Evolutionary conservation across 2,113 vertebrate species (phyloP), one percentile per base, ranked within the genome.

Genomic region (Salvelinus sp.): DNA sequence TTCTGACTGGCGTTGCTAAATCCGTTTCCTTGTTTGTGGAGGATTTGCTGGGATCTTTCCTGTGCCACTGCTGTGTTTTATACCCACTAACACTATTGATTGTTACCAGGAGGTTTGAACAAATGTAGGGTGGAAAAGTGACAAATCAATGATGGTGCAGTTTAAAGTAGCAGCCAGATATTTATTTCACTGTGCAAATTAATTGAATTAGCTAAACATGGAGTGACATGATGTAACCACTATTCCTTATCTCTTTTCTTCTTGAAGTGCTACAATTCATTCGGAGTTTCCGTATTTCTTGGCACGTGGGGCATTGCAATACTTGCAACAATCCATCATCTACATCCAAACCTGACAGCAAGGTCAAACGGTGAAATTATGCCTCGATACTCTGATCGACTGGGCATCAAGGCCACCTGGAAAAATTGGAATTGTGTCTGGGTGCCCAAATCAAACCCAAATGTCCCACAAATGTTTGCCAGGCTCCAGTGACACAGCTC

Each of bases 1-100:
- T 87, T 44, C 86, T 79, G 77, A 54, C 23, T 82, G 78, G 84
- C 25, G 85, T 72, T 69, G 63, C 20, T 25, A 64, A 69, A 68
- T 60, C 54, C 78, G 69, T 25, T 68, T 44, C 38, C 9, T 23
- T 7, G 22, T 1, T 1, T 77, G 48, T 7, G 72, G 30, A 63
- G 57, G 63, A 79, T 83, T 79, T 81, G 73, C 69, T 64, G 25
- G 3, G 44, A 73, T 76, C 72, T 65, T 68, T 72, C 50, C 60
- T 78, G 48, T 70, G 64, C 30, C 50, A 27, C 65, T n/a, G 62
- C 68, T 77, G 76, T 72, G 67, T 80, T 78, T 76, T 57, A 70
- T 71, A 79, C 79, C 71, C 25, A 16, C 72, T 47, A 69, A 48
- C 68, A 66, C 33, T 83, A 80, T 78, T 65, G 67, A 84, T 84